A percentile compares a stretch with the other conserved stretches of the same genome.
These are phyloP conservation scores for Bicyclus anynana DNA, from an alignment of 1,140 invertebrate genomes.

Conservation along the genomic window DNA sequence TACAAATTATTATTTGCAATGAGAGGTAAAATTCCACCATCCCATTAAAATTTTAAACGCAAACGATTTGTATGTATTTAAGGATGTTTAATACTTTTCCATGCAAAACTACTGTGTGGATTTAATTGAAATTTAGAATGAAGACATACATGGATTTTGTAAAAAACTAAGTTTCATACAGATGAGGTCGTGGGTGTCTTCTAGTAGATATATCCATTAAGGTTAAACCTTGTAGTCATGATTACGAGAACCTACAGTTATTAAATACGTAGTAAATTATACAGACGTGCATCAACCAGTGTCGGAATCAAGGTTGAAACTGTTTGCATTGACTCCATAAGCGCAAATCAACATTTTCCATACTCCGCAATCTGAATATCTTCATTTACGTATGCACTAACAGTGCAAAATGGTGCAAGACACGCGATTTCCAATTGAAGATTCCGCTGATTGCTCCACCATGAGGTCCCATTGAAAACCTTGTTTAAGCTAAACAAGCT, in stretches of 20 bases:
- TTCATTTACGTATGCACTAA: constrained; percentile 35
- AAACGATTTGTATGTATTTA: too few species aligned
- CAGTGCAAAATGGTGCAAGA: constrained; percentile 26
- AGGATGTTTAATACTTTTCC: too few species aligned
- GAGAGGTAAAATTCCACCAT: too few species aligned
- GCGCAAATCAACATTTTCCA: constrained; percentile 14
- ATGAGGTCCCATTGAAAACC: constrained; percentile 43
- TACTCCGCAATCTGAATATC: constrained; percentile 29
- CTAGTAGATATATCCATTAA: too few species aligned
- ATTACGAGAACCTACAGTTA: neutral
- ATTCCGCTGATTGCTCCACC: constrained; percentile 25
- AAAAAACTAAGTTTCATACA: too few species aligned
- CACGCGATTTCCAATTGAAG: constrained; percentile 30
- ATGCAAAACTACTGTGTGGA: too few species aligned
- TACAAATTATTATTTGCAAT: too few species aligned
- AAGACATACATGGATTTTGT: too few species aligned
- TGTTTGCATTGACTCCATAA: constrained; percentile 19
- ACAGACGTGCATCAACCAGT: neutral
- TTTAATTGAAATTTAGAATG: too few species aligned
- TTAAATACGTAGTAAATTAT: neutral
- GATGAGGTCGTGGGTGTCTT: too few species aligned
- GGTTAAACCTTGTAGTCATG: neutral
- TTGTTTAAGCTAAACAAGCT: constrained; percentile 47
- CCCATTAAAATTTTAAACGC: too few species aligned
- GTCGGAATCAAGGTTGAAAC: constrained; percentile 1